Conservation (phyloP, 2,797 vertebrate species). For the Phaenicophaeus curvirostris region DNA sequence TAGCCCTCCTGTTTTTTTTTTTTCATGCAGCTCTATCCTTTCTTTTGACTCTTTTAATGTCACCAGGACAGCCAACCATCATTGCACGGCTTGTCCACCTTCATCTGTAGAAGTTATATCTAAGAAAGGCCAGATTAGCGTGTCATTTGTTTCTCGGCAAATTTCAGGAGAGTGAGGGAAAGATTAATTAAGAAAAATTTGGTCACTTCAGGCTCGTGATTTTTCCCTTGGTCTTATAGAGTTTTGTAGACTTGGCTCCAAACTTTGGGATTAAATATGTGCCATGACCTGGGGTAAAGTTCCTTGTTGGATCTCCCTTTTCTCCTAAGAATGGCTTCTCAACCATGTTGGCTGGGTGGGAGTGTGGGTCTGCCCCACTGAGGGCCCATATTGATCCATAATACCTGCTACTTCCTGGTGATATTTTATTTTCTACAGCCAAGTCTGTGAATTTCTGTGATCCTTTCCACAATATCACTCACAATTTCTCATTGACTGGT, state of each 20-base stretch:
- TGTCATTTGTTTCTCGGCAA: background rate
- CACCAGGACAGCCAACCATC: background rate
- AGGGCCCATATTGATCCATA: background rate
- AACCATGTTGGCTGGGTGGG: background rate
- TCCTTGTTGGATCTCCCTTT: background rate
- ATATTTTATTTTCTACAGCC: background rate
- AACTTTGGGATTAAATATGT: background rate
- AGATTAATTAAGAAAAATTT: background rate
- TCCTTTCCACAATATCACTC: background rate
- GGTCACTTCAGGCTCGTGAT: background rate
- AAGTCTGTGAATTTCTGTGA: fast-evolving
- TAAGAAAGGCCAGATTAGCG: background rate
- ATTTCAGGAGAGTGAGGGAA: background rate
- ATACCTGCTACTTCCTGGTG: background rate
- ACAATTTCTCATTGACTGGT: background rate
- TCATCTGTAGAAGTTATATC: background rate
- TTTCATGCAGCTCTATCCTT: background rate
- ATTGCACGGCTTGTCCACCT: background rate
- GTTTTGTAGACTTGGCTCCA: background rate
- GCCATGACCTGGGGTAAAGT: background rate
- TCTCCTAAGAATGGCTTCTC: background rate
- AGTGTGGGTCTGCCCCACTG: background rate
- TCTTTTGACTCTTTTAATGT: background rate
- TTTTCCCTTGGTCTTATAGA: background rate
- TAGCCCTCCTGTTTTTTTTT: too few species aligned